phyloP scores from a whole-genome alignment of 2,888 invertebrate genomes.

The Aquatica leii region DNA sequence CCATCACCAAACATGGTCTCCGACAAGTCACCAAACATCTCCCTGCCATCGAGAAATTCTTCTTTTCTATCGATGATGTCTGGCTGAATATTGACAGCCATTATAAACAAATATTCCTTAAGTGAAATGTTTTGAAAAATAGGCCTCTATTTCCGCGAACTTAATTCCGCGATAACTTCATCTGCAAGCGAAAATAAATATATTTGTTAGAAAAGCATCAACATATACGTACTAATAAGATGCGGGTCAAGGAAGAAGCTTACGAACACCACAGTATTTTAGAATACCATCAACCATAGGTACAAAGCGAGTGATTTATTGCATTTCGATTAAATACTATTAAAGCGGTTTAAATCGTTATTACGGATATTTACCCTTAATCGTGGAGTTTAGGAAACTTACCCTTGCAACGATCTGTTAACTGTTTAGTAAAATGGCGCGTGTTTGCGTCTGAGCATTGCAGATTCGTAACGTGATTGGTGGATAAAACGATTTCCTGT shows the following conservation, averaged over 20 bases:
- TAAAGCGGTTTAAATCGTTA: no score
- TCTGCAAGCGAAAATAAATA: slow-evolving; percentile 48
- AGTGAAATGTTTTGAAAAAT: slow-evolving; percentile 25
- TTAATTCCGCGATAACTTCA: slow-evolving; percentile 56
- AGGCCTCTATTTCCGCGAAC: slow-evolving; percentile 47
- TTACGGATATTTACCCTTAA: no score
- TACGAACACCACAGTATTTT: slow-evolving; percentile 16
- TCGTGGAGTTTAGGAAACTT: no score
- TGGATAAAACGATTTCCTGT: no score
- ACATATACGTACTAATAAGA: slow-evolving; percentile 11
- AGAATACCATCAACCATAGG: not conserved
- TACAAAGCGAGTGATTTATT: no score
- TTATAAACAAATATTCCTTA: no score
- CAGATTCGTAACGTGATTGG: slow-evolving; percentile 26
- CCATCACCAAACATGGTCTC: slow-evolving; percentile 57
- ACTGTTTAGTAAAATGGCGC: slow-evolving; percentile 63
- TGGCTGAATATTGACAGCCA: slow-evolving; percentile 52
- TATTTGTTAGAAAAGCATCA: not conserved
- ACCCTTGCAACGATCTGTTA: slow-evolving; percentile 61
- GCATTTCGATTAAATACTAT: no score
- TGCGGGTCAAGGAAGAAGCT: slow-evolving; percentile 27
- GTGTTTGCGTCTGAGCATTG: slow-evolving; percentile 56
- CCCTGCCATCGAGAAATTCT: slow-evolving; percentile 49
- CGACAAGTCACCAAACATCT: slow-evolving; percentile 55
- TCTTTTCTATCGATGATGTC: slow-evolving; percentile 48